phyloP scores from a whole-genome alignment of 2,797 vertebrate species.

The Parauchenoglanis punctatus region DNA sequence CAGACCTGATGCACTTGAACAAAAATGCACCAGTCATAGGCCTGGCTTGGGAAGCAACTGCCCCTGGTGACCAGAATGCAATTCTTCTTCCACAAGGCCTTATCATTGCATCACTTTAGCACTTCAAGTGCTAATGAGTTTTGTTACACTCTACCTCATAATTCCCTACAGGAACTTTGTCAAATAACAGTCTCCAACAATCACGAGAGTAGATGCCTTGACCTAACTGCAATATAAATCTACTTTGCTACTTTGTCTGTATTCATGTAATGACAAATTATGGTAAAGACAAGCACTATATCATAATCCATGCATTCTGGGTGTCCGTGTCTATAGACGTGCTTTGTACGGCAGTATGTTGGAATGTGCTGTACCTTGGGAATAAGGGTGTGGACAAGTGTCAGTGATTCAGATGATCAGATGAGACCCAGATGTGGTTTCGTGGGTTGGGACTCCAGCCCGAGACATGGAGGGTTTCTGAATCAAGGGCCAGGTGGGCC shows the following conservation, averaged over 20 bases:
- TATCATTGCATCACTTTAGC: conserved; percentile 62
- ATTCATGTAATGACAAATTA: neutral
- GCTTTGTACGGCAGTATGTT: conserved; percentile 17
- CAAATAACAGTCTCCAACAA: conserved; percentile 55
- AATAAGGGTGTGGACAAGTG: conserved; percentile 32
- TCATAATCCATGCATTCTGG: conserved; percentile 15
- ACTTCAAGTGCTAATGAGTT: conserved; percentile 74
- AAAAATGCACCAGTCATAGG: conserved; percentile 40
- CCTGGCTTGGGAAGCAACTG: conserved; percentile 32
- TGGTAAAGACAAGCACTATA: neutral
- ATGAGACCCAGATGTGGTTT: conserved; percentile 35
- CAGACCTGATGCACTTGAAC: conserved; percentile 32
- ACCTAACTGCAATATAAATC: conserved; percentile 26
- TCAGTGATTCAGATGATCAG: conserved; percentile 26
- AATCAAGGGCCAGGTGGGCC: conserved; percentile 18
- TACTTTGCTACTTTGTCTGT: neutral
- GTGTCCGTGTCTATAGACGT: conserved; percentile 2
- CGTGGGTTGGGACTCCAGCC: conserved; percentile 21
- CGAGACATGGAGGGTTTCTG: conserved; percentile 19
- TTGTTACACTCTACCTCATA: conserved; percentile 62
- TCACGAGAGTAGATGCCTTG: neutral
- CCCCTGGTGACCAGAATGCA: conserved; percentile 2
- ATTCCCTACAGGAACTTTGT: conserved; percentile 64
- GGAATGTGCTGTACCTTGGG: conserved; percentile 30
- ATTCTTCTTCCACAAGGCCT: conserved; percentile 40